phyloP scores from a whole-genome alignment of 1,140 invertebrate genomes.

The Bilobella aurantiaca region DNA sequence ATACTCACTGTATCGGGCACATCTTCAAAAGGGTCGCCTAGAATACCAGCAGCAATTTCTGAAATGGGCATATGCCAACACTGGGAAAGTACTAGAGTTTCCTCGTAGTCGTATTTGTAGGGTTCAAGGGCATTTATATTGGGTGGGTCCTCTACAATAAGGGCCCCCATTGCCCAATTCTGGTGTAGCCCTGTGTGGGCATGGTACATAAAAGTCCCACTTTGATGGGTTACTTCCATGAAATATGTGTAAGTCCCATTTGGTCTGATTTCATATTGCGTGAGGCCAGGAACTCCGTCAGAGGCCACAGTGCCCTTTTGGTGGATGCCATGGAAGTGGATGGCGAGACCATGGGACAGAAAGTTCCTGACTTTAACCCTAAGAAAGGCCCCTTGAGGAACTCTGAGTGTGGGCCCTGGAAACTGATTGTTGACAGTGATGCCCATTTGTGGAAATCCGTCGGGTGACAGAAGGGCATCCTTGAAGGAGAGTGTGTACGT shows the following conservation, averaged over 20 bases:
- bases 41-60: not conserved
- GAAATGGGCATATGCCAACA: constrained; percentile 16
- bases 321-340: constrained; percentile 17
- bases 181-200: constrained; percentile 21
- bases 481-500: not conserved
- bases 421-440: constrained; percentile 17
- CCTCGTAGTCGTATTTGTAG: constrained; percentile 17
- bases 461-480: not conserved
- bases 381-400: not conserved
- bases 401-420: not conserved
- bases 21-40: constrained; percentile 1
- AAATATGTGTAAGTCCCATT: constrained; percentile 17
- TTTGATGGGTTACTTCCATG: constrained; percentile 10
- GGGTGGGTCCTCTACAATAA: constrained; percentile 17
- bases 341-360: not conserved
- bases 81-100: constrained; percentile 9
- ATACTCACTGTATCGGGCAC: constrained; percentile 14
- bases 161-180: constrained; percentile 15
- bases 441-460: constrained; percentile 10
- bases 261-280: constrained; percentile 15
- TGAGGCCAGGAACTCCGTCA: constrained; percentile 17
- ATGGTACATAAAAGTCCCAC: constrained; percentile 25
- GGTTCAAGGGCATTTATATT: not conserved
- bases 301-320: constrained; percentile 7
- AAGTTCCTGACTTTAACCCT: constrained; percentile 7